These are phyloP conservation scores for Procavia capensis DNA, from an alignment of 2,113 vertebrate genomes.

Conservation along the genomic window DNA sequence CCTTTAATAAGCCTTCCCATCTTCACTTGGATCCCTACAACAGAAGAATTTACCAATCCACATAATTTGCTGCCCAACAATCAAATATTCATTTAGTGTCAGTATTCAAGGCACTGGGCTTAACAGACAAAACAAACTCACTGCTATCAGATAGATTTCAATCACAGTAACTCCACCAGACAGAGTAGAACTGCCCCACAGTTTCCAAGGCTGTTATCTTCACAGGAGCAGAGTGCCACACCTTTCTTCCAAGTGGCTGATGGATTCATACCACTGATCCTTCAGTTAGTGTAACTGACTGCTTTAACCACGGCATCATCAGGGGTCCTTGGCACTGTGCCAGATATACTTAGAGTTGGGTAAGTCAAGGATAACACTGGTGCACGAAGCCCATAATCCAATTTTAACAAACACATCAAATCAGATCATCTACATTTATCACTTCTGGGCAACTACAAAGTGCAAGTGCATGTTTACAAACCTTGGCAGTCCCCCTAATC, in stretches of 20 bases:
- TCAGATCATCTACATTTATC: not conserved
- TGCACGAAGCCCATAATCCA: not conserved
- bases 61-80: not conserved
- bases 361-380: not conserved
- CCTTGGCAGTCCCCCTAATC: not conserved
- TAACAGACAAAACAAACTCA: not conserved
- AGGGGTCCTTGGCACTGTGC: not conserved
- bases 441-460: not conserved
- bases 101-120: not conserved
- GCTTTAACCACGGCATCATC: too few relatives aligned
- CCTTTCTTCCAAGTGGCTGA: too few relatives aligned
- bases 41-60: not conserved
- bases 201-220: too few relatives aligned
- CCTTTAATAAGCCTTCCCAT: not conserved
- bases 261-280: too few relatives aligned
- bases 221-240: too few relatives aligned
- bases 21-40: not conserved
- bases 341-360: not conserved
- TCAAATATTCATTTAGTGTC: rapidly evolving
- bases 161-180: too few relatives aligned
- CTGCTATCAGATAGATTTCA: too few relatives aligned
- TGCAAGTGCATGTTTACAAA: not conserved
- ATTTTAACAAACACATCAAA: not conserved
- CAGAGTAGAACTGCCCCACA: too few relatives aligned
- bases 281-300: too few relatives aligned